Percentiles rank a stretch among this genome's conserved stretches.
phyloP scores from a whole-genome alignment of 1,140 invertebrate species.

The Ditylenchus dipsaci region DNA sequence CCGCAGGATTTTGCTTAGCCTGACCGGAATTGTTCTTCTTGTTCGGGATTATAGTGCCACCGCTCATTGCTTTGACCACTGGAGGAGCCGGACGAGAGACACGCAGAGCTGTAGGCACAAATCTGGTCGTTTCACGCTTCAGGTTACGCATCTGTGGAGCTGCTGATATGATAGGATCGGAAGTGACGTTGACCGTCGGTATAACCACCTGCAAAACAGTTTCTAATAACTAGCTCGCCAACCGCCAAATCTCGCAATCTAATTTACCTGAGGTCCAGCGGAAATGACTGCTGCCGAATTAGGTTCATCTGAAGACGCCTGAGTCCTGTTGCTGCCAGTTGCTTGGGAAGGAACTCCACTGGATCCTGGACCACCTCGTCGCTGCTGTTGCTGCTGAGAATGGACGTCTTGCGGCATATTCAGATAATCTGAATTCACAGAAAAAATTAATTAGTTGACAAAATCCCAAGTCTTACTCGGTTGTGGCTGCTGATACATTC shows the following conservation, averaged over 20 bases:
- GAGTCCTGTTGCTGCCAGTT: not conserved
- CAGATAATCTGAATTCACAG: not conserved
- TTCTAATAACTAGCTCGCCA: not conserved
- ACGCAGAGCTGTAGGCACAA: slow-evolving; percentile 23
- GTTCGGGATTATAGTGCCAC: not conserved
- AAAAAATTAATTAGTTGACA: slow-evolving; percentile 1
- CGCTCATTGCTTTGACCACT: not conserved
- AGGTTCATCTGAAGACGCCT: not conserved
- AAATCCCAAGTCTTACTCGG: slow-evolving; percentile 7
- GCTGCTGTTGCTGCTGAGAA: not conserved
- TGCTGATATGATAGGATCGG: slow-evolving; percentile 14
- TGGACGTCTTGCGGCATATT: not conserved
- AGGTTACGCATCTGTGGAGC: slow-evolving; percentile 29
- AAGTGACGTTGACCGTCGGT: not conserved
- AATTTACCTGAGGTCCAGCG: slow-evolving; percentile 3
- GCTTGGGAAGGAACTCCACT: too few relatives aligned
- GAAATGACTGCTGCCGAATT: slow-evolving; percentile 6
- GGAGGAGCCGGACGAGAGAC: slow-evolving; percentile 12
- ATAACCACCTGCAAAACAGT: slow-evolving; percentile 16
- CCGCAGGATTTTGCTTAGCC: too few relatives aligned
- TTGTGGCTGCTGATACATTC: slow-evolving; percentile 1
- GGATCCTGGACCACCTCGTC: too few relatives aligned
- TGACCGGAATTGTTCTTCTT: not conserved
- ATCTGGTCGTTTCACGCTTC: slow-evolving; percentile 21
- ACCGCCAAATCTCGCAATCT: not conserved